Percentiles rank a stretch among this genome's conserved stretches.
phyloP scores from a whole-genome alignment of 1,140 invertebrate species.

The Eumaeus atala region DNA sequence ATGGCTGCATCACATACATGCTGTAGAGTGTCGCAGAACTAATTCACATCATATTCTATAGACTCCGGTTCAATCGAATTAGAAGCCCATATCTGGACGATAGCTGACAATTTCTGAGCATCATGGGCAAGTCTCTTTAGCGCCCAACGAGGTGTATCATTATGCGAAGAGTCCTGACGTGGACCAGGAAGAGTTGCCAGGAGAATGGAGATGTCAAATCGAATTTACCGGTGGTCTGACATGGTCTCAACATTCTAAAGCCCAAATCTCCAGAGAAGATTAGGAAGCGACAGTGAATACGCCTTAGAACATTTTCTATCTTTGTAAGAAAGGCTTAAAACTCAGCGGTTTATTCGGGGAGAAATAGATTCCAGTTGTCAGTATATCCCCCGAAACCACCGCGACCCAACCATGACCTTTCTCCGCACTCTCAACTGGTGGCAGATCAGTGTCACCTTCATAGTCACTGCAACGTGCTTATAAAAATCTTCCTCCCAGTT shows the following conservation, averaged over 20 bases:
- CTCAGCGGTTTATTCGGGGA: neutral
- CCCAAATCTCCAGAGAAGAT: too few relatives aligned
- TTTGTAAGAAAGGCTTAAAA: neutral
- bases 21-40: neutral
- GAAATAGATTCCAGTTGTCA: neutral
- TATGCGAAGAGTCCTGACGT: too few relatives aligned
- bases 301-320: neutral
- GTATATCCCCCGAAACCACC: neutral
- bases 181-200: too few relatives aligned
- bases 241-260: too few relatives aligned
- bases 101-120: conserved; percentile 1
- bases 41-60: conserved; percentile 58
- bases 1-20: conserved; percentile 14
- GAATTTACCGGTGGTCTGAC: too few relatives aligned
- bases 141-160: conserved; percentile 4
- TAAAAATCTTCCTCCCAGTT: too few relatives aligned
- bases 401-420: neutral
- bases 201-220: too few relatives aligned
- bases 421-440: neutral
- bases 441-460: too few relatives aligned
- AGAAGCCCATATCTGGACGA: conserved; percentile 2
- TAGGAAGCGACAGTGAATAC: too few relatives aligned
- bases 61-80: neutral
- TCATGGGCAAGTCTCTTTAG: conserved; percentile 15
- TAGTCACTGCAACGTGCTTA: too few relatives aligned